A percentile compares a stretch with the other conserved stretches of the same genome.
These are phyloP conservation scores for Odontesthes bonariensis DNA, from an alignment of 2,113 vertebrate species.

Conservation along the genomic window DNA sequence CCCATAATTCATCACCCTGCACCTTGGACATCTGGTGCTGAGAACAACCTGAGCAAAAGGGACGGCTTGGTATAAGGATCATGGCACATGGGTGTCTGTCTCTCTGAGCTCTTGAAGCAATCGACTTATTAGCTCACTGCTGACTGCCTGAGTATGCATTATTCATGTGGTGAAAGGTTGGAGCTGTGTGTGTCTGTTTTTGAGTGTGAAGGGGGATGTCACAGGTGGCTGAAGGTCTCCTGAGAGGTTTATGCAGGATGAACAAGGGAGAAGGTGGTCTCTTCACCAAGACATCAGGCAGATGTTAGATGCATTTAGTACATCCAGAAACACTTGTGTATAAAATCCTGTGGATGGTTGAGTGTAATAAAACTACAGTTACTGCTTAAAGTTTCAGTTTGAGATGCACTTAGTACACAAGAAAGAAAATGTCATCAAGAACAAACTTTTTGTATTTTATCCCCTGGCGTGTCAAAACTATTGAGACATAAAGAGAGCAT, in stretches of 20 bases:
- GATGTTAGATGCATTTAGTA: conserved; percentile 71
- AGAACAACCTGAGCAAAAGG: conserved; percentile 58
- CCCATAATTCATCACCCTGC: conserved; percentile 76
- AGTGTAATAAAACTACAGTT: conserved; percentile 37
- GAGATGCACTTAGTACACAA: conserved; percentile 8
- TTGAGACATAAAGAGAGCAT: not conserved
- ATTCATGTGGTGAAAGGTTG: conserved; percentile 76
- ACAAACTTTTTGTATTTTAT: not conserved
- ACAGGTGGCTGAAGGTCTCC: conserved; percentile 70
- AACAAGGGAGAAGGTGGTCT: conserved; percentile 63
- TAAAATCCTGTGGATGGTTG: conserved; percentile 51
- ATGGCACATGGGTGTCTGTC: conserved; percentile 61
- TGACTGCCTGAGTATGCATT: conserved; percentile 78
- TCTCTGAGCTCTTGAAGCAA: conserved; percentile 70
- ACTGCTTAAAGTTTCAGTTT: conserved; percentile 8
- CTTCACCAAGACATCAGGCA: conserved; percentile 74
- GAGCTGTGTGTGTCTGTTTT: conserved; percentile 13
- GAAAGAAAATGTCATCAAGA: conserved; percentile 9
- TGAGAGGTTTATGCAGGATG: conserved; percentile 55
- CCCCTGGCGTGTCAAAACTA: not conserved
- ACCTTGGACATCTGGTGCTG: conserved; percentile 74
- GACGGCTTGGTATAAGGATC: conserved; percentile 63
- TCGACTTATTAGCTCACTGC: conserved; percentile 79
- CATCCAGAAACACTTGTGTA: conserved; percentile 50
- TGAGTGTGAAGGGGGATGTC: conserved; percentile 41